Base-by-base conservation (phyloP, 2,888 invertebrate genomes). In the Xiphydria camelus region DNA sequence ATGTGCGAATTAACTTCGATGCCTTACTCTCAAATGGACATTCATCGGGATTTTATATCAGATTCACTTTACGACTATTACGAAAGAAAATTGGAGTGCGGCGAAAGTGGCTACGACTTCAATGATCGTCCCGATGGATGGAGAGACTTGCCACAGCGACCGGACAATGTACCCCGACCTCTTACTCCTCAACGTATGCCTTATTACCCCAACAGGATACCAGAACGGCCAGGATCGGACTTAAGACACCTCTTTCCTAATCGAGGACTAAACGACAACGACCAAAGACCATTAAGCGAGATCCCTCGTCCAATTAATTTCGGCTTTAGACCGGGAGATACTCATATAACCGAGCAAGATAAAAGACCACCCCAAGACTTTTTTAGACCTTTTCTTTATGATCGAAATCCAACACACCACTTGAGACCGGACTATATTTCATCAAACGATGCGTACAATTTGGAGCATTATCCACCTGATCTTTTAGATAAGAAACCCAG, bases 61-160 rank as follows among this genome's bases (percentile, higher is more conserved):
- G 87, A 88, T 61, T 80, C 82, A 19, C 85, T 88, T 56, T 91
- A 86, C 61, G 91, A 91, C 64, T 90, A 88, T 66, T 91, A 88
- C 66, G 89, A 89, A 60, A 78, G 86, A 21, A 89, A 90, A 76
- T 78, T 87, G 17, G 87, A 87, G 64, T 88, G 87, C 45, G 35
- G 25, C 3, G 22, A 19, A 4, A 39, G 15, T 4, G 12, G 14
- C 3, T 29, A 14, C 15, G 29, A 29, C 12, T 12, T 29, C 9
- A 7, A 29, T 12, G 14, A 14, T 23, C 26, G 31, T n/a, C 41
- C 20, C 9, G 17, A 25, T n/a, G 10, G 47, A 23, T 20, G 42
- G 47, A 33, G 20, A 12, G 20, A 31, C 10, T 6, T 17, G 23
- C 3, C 32, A 12, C 44, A 22, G 18, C 21, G 25, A 41, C 41